These are phyloP conservation scores for Pterostichus madidus DNA, from an alignment of 2,888 invertebrate species.

Conservation along the genomic window DNA sequence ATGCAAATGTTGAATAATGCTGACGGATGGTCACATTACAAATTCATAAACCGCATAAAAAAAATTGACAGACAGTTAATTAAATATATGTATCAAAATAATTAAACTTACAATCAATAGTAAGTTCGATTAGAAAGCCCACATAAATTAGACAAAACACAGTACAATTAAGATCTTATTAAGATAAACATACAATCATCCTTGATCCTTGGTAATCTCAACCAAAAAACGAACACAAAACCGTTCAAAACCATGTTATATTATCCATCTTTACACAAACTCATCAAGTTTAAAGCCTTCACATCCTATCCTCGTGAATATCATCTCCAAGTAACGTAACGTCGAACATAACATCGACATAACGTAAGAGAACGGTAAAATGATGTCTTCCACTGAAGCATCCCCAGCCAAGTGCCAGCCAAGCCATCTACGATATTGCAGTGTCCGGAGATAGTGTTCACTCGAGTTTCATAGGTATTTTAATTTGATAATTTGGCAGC, in stretches of 20 bases:
- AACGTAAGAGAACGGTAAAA: not conserved
- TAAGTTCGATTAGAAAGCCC: too few relatives aligned
- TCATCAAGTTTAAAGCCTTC: constrained; percentile 9
- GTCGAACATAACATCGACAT: constrained; percentile 19
- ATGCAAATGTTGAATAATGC: too few relatives aligned
- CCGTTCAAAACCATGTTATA: not conserved
- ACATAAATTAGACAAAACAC: constrained; percentile 1
- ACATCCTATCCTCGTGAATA: not conserved
- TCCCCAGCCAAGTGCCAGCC: not conserved
- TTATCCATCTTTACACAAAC: not conserved
- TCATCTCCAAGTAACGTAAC: not conserved
- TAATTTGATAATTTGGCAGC: constrained; percentile 33
- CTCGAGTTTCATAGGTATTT: constrained; percentile 35
- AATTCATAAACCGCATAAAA: too few relatives aligned
- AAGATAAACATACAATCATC: constrained; percentile 6
- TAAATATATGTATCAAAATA: too few relatives aligned
- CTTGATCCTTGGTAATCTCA: not conserved
- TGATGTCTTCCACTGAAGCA: not conserved
- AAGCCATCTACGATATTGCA: constrained; percentile 26
- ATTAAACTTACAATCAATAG: too few relatives aligned
- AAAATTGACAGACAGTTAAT: too few relatives aligned
- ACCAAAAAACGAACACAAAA: not conserved
- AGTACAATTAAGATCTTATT: constrained; percentile 7
- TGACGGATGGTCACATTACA: too few relatives aligned
- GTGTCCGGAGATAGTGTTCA: constrained; percentile 24